Evolutionary conservation across 2,888 invertebrate genomes (phyloP).

Genomic region (Flabesymbios commensalis): DNA sequence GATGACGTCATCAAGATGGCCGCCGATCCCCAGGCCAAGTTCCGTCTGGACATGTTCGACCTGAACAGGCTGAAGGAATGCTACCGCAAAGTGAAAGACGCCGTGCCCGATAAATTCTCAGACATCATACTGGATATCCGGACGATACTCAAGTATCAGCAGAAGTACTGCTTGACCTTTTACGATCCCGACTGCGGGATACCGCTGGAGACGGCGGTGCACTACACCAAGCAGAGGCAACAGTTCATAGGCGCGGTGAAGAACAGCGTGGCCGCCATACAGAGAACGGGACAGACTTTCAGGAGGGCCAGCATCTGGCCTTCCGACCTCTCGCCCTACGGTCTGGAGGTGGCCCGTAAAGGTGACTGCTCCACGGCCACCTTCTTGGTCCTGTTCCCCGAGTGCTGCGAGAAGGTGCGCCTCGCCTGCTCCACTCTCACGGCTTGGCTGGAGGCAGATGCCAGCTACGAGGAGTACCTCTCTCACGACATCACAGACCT

Average conservation of each 20-base stretch:
- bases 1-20: constrained; percentile 32
- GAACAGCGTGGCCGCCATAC: constrained; percentile 37
- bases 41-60: constrained; percentile 16
- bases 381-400: constrained; percentile 49
- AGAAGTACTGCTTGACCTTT: constrained; percentile 53
- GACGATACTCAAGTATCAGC: constrained; percentile 39
- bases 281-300: constrained; percentile 37
- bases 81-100: constrained; percentile 41
- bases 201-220: constrained; percentile 41
- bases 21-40: constrained; percentile 1
- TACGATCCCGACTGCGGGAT: constrained; percentile 34
- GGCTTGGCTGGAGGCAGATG: constrained; percentile 50
- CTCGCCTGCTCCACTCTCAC: constrained; percentile 44
- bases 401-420: constrained; percentile 46
- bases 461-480: constrained; percentile 45
- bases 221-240: constrained; percentile 46
- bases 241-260: constrained; percentile 38
- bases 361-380: constrained; percentile 43
- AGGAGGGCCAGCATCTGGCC: constrained; percentile 23
- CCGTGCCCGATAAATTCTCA: constrained; percentile 38
- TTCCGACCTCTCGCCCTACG: constrained; percentile 39
- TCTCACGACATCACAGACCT: constrained; percentile 46
- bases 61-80: constrained; percentile 40
- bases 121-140: constrained; percentile 34
- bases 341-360: constrained; percentile 40